Base-by-base conservation (phyloP, 2,888 invertebrate genomes). In the Andrena fulva region DNA sequence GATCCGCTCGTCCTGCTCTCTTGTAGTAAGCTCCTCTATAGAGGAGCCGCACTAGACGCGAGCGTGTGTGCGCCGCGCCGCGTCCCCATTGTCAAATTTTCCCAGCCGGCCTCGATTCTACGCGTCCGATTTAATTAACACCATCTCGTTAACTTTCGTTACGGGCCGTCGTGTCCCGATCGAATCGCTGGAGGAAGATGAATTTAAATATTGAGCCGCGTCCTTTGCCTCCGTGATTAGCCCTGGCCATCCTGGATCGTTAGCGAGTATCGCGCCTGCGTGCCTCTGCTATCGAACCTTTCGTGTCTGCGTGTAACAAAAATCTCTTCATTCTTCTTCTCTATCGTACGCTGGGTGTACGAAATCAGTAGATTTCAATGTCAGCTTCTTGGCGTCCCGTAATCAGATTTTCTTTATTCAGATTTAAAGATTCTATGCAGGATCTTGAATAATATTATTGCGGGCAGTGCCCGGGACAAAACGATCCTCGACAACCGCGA, bases 121-220 rank as follows among this genome's bases (percentile, higher is more conserved):
- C 81, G 79, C 76, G 85, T 87, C 79, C 84, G 86, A 89, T 88
- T 88, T 88, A 88, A 88, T 88, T 88, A 88, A 88, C 89, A 81
- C 82, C 85, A 78, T 87, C 88, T 89, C 88, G 88, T 88, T 88
- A 88, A 88, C 89, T 88, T 88, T 88, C 81, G 87, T 79, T 72
- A 77, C 82, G 80, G 74, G 50, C 78, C 78, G 77, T 48, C 74
- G 72, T 77, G 79, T 72, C n/a, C 52, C 50, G 74, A 80, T 69
- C 31, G 66, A 73, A 74, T 74, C 68, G 50, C 24, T 50, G 71
- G 67, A 35, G 63, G 48, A 80, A 60, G 70, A 60, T 56, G 69
- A 80, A 72, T 76, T 82, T 74, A 71, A 68, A 80, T 71, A 71
- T 71, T 60, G 52, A 67, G 60, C 42, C 52, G 33, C 20, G 35